These are phyloP conservation scores for Mungos mungo DNA, from an alignment of 2,113 vertebrate genomes.

Conservation along the genomic window DNA sequence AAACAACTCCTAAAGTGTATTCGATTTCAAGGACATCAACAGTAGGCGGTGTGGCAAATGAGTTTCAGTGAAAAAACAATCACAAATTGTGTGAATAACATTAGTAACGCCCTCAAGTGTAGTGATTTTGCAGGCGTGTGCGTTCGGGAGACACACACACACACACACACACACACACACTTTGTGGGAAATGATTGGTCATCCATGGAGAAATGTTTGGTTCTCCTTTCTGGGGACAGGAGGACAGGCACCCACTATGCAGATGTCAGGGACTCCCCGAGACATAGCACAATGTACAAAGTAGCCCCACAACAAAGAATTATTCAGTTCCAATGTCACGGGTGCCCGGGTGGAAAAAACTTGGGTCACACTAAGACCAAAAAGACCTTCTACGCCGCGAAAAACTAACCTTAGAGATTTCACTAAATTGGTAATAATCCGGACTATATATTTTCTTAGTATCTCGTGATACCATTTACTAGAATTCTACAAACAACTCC, in stretches of 20 bases:
- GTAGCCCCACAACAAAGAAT: fast-evolving
- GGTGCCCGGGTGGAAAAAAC: fast-evolving
- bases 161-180: too few relatives aligned
- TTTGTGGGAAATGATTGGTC: too few relatives aligned
- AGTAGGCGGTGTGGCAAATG: background rate
- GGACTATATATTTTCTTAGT: background rate
- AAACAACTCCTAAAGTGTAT: background rate
- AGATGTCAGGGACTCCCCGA: too few relatives aligned
- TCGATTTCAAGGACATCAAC: background rate
- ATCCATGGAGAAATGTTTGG: fast-evolving
- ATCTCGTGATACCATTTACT: background rate
- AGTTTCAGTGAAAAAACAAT: background rate
- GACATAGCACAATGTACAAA: fast-evolving
- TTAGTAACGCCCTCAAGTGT: too few relatives aligned
- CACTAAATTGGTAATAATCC: background rate
- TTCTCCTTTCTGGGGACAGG: background rate
- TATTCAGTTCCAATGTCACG: fast-evolving
- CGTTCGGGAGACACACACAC: too few relatives aligned
- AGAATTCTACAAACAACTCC: background rate
- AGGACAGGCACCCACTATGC: fast-evolving
- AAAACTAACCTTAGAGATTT: too few relatives aligned
- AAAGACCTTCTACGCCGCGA: fast-evolving
- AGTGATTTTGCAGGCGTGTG: background rate
- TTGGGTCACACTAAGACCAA: fast-evolving
- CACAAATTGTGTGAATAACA: fast-evolving